Percentiles rank a stretch among this genome's conserved stretches.
Evolutionary conservation across 2,113 vertebrate species (phyloP).

Genomic region (Lepisosteus osseus): DNA sequence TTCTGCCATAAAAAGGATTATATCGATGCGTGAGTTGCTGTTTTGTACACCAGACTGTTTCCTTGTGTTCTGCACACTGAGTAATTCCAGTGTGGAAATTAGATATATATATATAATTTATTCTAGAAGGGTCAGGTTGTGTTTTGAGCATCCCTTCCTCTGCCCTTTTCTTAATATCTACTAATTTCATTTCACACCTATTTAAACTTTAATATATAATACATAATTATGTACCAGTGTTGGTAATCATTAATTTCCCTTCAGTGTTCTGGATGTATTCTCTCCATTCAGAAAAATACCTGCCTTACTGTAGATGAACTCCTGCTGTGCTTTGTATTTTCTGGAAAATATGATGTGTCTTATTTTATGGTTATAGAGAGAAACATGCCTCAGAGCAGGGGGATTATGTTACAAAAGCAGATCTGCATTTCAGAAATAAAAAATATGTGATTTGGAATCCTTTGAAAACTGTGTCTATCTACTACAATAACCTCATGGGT

Average conservation of each 20-base stretch:
- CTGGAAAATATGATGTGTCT: neutral
- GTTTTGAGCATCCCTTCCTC: no score
- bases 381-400: neutral
- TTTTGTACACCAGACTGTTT: neutral
- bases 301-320: neutral
- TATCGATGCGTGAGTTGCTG: no score
- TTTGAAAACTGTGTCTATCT: neutral
- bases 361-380: neutral
- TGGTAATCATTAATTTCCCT: neutral
- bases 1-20: no score
- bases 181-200: neutral
- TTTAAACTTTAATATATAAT: conserved; percentile 56
- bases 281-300: neutral
- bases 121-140: no score
- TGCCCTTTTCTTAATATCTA: no score
- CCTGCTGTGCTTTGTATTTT: neutral
- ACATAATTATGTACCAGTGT: conserved; percentile 54
- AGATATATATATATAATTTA: neutral
- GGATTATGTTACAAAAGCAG: neutral
- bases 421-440: conserved; percentile 13
- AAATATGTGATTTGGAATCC: neutral
- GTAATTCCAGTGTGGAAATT: neutral
- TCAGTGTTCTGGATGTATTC: neutral
- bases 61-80: neutral
- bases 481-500: neutral